Conservation (phyloP, 2,888 invertebrate genomes). For the Dryobotodes eremita region DNA sequence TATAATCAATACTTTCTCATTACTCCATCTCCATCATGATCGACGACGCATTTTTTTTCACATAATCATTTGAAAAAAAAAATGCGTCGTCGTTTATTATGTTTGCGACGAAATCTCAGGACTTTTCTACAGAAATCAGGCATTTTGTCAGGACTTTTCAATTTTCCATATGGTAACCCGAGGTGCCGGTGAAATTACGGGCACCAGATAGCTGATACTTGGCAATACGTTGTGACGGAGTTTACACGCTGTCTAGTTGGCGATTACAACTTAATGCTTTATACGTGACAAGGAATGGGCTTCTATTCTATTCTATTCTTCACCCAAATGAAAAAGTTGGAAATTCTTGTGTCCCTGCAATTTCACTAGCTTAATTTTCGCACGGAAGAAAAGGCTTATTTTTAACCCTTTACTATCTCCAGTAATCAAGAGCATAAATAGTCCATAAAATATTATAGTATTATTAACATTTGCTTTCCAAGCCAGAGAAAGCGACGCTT, state of each 20-base stretch:
- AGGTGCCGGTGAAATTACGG: too few species aligned
- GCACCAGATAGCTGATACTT: neutral
- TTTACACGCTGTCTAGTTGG: neutral
- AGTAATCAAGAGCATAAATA: slow-evolving; percentile 17
- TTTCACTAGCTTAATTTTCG: neutral
- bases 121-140: too few species aligned
- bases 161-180: too few species aligned
- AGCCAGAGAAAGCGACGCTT: slow-evolving; percentile 38
- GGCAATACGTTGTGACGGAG: neutral
- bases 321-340: neutral
- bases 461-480: slow-evolving; percentile 2
- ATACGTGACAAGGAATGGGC: neutral
- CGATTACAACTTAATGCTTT: neutral
- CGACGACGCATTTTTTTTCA: too few species aligned
- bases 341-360: too few species aligned
- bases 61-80: too few species aligned
- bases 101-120: too few species aligned
- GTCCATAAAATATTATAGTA: slow-evolving; percentile 10
- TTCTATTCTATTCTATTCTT: too few species aligned
- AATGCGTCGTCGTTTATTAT: too few species aligned
- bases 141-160: too few species aligned
- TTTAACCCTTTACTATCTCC: neutral
- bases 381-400: neutral
- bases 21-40: too few species aligned
- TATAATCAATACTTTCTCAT: too few species aligned